Evolutionary conservation across 2,888 invertebrate genomes (phyloP).

Genomic region (Eilema caniola): DNA sequence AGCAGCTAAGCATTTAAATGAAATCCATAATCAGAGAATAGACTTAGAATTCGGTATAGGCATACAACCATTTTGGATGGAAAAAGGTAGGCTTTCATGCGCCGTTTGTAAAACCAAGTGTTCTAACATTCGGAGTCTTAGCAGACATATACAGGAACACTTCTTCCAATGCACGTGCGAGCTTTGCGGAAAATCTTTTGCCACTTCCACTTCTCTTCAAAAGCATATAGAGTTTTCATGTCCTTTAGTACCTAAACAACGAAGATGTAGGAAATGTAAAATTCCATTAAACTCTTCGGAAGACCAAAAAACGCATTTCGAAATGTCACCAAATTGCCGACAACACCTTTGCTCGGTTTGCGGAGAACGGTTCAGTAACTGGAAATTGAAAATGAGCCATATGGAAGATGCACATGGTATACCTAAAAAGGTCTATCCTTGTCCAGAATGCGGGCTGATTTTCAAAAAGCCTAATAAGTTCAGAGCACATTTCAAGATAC

Average conservation of each 20-base stretch:
- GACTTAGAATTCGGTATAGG: slow-evolving; percentile 61
- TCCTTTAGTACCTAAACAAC: slow-evolving; percentile 45
- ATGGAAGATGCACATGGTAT: slow-evolving; percentile 62
- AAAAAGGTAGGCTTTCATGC: slow-evolving; percentile 57
- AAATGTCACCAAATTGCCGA: slow-evolving; percentile 61
- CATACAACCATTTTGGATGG: slow-evolving; percentile 67
- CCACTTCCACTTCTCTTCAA: slow-evolving; percentile 59
- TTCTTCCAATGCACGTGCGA: slow-evolving; percentile 70
- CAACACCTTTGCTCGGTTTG: slow-evolving; percentile 66
- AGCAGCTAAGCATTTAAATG: slow-evolving; percentile 59
- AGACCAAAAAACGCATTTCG: slow-evolving; percentile 58
- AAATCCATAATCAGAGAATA: slow-evolving; percentile 56
- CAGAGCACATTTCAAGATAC: slow-evolving; percentile 64
- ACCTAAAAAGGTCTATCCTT: slow-evolving; percentile 62
- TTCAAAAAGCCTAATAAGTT: slow-evolving; percentile 61
- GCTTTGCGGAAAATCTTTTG: slow-evolving; percentile 70
- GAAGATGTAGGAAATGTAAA: slow-evolving; percentile 68
- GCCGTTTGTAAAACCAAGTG: slow-evolving; percentile 61
- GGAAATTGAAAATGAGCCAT: slow-evolving; percentile 61
- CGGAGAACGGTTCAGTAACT: slow-evolving; percentile 62
- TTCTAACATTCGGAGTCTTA: slow-evolving; percentile 62
- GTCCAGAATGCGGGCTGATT: slow-evolving; percentile 62
- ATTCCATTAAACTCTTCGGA: slow-evolving; percentile 57
- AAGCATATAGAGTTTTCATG: slow-evolving; percentile 56
- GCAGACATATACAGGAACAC: slow-evolving; percentile 69